Percentiles rank a stretch among this genome's conserved stretches.
Conservation (phyloP, 1,140 invertebrate genomes). For the Trinorchestia longiramus region DNA sequence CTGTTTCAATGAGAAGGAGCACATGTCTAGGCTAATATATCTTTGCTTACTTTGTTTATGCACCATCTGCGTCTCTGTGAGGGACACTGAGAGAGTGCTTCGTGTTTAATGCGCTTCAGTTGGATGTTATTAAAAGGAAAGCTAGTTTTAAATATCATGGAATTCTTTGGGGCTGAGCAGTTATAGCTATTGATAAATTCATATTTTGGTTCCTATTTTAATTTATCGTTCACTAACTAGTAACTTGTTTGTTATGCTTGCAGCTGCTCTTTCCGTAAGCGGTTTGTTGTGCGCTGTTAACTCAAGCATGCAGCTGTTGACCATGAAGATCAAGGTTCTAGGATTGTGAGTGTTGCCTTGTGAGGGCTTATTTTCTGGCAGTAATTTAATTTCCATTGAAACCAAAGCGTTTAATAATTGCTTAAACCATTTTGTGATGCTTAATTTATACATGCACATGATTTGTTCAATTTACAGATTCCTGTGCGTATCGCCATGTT, state of each 20-base stretch:
- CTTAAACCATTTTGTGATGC: neutral
- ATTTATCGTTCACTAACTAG: neutral
- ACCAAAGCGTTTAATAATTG: neutral
- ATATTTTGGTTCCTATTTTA: neutral
- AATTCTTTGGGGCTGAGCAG: neutral
- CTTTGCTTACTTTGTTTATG: neutral
- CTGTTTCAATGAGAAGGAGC: no score
- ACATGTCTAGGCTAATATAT: neutral
- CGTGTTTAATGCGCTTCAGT: neutral
- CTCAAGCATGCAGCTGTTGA: neutral
- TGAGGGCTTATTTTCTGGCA: neutral
- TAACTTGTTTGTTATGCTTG: neutral
- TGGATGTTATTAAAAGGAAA: neutral
- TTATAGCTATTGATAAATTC: neutral
- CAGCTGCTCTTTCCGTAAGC: neutral
- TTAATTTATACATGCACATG: neutral
- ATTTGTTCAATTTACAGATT: neutral
- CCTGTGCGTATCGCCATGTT: neutral
- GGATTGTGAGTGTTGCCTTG: neutral
- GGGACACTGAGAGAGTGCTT: neutral
- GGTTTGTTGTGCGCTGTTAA: neutral
- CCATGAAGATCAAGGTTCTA: neutral
- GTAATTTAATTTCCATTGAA: neutral
- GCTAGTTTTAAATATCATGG: neutral
- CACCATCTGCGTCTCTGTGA: neutral